Percentiles rank a stretch among this genome's conserved stretches.
phyloP scores from a whole-genome alignment of 2,797 vertebrate species.

The Darevskia mixta region DNA sequence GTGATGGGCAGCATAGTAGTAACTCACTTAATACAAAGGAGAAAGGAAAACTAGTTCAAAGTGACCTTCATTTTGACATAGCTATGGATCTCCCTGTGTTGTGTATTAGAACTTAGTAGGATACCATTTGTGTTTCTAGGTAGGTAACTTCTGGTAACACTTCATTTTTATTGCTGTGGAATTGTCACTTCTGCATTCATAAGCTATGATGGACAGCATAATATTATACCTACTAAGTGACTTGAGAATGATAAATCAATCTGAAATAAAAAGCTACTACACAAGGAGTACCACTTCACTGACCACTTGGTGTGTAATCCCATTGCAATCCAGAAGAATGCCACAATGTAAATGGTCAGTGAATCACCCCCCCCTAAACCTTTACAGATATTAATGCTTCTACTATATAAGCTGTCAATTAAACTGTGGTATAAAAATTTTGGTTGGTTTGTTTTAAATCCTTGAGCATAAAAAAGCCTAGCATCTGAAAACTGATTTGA shows the following conservation, averaged over 20 bases:
- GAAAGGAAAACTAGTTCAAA: neutral
- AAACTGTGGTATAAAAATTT: constrained; percentile 12
- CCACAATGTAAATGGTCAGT: constrained; percentile 24
- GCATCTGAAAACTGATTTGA: constrained; percentile 42
- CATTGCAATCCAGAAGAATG: constrained; percentile 20
- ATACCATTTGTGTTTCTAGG: neutral
- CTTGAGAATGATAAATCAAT: neutral
- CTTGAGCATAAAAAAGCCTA: constrained; percentile 10
- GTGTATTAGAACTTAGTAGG: neutral
- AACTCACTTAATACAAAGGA: neutral
- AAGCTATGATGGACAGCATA: constrained; percentile 1
- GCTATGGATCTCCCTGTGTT: constrained; percentile 5
- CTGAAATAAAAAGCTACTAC: neutral
- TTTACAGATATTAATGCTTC: neutral
- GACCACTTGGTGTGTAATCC: constrained; percentile 9
- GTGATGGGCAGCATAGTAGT: constrained; percentile 1
- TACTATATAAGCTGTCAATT: constrained; percentile 16
- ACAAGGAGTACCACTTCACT: constrained; percentile 7
- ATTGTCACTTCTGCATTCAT: neutral
- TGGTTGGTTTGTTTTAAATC: constrained; percentile 15
- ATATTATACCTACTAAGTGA: neutral
- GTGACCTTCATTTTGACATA: neutral
- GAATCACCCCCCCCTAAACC: constrained; percentile 7
- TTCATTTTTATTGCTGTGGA: neutral
- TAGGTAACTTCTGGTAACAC: neutral